Conservation (phyloP, 2,888 invertebrate species). For the Caenorhabditis doughertyi region DNA sequence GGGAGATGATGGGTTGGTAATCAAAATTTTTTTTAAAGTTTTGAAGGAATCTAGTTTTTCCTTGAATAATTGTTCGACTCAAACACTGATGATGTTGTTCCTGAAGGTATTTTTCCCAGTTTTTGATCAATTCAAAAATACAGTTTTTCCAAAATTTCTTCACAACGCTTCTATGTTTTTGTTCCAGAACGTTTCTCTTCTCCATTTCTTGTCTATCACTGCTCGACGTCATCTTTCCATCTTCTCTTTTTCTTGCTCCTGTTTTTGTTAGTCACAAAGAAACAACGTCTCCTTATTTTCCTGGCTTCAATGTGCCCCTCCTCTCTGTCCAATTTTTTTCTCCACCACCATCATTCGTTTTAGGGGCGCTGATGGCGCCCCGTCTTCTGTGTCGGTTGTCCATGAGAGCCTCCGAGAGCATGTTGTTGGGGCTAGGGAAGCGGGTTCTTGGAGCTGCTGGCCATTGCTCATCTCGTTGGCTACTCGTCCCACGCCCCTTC, state of each 20-base stretch:
- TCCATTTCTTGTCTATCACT: constrained; percentile 18
- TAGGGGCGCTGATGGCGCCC: constrained; percentile 50
- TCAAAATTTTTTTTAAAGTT: not conserved
- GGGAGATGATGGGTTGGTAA: not conserved
- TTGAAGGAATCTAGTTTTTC: not conserved
- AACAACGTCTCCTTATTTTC: constrained; percentile 22
- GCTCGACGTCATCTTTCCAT: constrained; percentile 24
- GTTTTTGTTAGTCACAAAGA: constrained; percentile 16
- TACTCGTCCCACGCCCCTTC: constrained; percentile 50
- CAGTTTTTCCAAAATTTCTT: not conserved
- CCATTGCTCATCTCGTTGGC: constrained; percentile 57
- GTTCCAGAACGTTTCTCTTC: not conserved
- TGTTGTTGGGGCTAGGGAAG: constrained; percentile 20
- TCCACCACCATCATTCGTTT: constrained; percentile 38
- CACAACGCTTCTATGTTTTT: too few species aligned
- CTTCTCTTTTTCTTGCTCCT: constrained; percentile 1
- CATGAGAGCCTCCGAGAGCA: not conserved
- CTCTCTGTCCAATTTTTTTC: not conserved
- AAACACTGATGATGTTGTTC: too few species aligned
- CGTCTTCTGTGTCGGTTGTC: constrained; percentile 25
- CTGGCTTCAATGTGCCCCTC: not conserved
- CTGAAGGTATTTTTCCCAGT: too few species aligned
- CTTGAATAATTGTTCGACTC: too few species aligned
- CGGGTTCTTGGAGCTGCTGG: constrained; percentile 25
- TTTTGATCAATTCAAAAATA: too few species aligned